Evolutionary conservation across 2,113 vertebrate genomes (phyloP).

Genomic region (Pardalotus punctatus): DNA sequence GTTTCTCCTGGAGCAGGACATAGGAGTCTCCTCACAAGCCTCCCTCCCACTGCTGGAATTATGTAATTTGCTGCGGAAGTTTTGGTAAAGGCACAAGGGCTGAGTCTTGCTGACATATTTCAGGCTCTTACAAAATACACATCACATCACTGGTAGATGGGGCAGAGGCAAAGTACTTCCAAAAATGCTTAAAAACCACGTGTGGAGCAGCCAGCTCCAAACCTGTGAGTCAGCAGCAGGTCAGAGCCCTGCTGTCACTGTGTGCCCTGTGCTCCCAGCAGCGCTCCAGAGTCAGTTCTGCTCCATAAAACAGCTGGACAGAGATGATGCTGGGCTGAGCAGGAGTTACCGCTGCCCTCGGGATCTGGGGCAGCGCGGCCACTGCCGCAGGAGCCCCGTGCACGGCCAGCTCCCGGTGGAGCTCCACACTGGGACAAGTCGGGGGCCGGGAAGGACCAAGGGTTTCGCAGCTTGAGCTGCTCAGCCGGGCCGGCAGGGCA

Average conservation of each 20-base stretch:
- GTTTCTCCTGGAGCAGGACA: not conserved
- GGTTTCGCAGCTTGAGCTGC: too few relatives aligned
- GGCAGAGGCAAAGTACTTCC: not conserved
- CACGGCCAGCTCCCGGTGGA: not conserved
- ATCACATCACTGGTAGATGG: not conserved
- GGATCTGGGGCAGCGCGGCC: fast-evolving
- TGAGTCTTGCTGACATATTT: not conserved
- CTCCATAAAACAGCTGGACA: not conserved
- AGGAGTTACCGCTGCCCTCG: fast-evolving
- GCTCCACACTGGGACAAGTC: not conserved
- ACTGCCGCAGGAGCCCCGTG: not conserved
- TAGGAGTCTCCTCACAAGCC: not conserved
- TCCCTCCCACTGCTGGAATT: not conserved
- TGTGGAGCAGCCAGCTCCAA: not conserved
- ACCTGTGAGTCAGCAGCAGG: not conserved
- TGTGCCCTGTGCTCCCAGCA: fast-evolving
- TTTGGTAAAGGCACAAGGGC: not conserved
- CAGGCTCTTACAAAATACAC: not conserved
- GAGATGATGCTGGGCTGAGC: not conserved
- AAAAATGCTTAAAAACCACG: not conserved
- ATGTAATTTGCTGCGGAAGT: not conserved
- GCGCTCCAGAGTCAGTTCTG: fast-evolving
- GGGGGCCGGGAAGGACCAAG: fast-evolving
- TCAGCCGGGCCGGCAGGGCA: not conserved
- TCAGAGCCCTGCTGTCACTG: fast-evolving